Evolutionary conservation across 2,797 vertebrate genomes (phyloP), one percentile per base, ranked within the genome.

Genomic region (Thunnus albacares): DNA sequence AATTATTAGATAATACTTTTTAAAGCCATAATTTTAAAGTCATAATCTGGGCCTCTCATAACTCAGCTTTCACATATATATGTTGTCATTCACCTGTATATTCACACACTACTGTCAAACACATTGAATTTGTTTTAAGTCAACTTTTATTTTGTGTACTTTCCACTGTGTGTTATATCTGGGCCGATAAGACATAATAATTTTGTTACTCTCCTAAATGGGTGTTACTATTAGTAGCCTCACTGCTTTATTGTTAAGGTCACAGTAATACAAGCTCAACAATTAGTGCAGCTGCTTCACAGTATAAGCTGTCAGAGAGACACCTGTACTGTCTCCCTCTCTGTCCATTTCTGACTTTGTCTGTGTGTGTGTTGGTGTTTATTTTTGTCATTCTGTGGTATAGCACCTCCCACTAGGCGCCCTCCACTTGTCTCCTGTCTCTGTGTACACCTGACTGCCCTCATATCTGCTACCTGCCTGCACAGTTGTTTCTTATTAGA

Each of bases 401-500:
- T 6, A 57, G 10, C 18, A 30, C 8, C 12, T 52, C 63, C 41
- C 45, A 30, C 22, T 10, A n/a, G n/a, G n/a, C 3, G 10, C 45
- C 55, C 14, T 33, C 58, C 41, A 56, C 35, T 26, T 1, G 15
- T 35, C 38, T 22, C 65, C 58, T 41, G 38, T 4, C 47, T 33
- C 18, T 60, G 47, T 6, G 11, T 20, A 2, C 45, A 71, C 45
- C 30, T 43, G 20, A 53, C 7, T 8, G n/a, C 2, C 20, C 15
- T 24, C 7, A 70, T 49, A 49, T 35, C 41, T 43, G 47, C 47
- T 18, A 9, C 15, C 14, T 22, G 26, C 14, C 64, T 15, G 7
- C 57, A 58, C 30, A 18, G 15, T 20, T 70, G 30, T 33, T 75
- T 45, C 47, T 30, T 43, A 38, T 77, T 63, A 45, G 28, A 49